Conservation (phyloP, 2,113 vertebrate genomes). For the Catharus minimus region DNA sequence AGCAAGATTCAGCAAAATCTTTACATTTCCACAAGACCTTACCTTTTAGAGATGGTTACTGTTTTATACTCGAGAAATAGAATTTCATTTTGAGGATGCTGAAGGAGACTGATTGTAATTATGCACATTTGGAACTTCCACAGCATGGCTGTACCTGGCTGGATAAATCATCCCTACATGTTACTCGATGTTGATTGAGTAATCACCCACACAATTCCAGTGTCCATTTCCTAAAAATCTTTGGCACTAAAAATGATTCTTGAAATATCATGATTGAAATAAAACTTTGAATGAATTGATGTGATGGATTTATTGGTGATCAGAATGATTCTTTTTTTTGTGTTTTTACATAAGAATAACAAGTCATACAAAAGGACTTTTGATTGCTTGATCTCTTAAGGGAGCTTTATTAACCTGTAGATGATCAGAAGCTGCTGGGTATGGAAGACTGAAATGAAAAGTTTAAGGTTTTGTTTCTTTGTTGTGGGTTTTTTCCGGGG, state of each 20-base stretch:
- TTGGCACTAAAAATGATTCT: background rate
- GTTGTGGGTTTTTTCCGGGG: no score
- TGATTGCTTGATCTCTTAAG: background rate
- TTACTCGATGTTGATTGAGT: background rate
- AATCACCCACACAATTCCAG: background rate
- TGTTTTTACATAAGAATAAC: background rate
- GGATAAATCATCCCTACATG: background rate
- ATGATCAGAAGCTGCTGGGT: background rate
- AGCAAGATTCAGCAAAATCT: background rate
- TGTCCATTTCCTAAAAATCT: background rate
- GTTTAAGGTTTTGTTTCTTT: background rate
- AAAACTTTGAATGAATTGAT: background rate
- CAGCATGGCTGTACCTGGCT: background rate
- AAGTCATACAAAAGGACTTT: background rate
- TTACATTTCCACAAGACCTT: background rate
- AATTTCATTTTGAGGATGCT: background rate
- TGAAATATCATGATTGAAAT: background rate
- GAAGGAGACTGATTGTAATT: background rate
- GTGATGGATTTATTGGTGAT: background rate
- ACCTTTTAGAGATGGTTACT: background rate
- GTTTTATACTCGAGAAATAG: background rate
- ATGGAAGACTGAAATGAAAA: background rate
- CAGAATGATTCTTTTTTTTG: background rate
- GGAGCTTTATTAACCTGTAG: background rate
- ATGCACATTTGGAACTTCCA: background rate